Conservation (phyloP, 2,797 vertebrate species). For the Enteromius afrohamiltoni region DNA sequence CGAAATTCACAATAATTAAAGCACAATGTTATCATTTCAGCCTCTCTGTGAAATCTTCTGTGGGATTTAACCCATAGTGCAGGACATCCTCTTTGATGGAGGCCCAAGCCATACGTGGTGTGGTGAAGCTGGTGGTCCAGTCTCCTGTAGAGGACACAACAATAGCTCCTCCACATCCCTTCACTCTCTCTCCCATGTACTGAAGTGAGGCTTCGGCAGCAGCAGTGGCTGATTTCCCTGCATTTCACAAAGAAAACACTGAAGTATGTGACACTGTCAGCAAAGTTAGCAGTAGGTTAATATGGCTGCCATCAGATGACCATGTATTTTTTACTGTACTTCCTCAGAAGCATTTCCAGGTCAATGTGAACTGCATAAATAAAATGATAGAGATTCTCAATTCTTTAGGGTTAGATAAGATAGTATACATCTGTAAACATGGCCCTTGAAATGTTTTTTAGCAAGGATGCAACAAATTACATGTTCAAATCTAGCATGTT, state of each 20-base stretch:
- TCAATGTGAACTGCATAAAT: not conserved
- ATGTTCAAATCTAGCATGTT: not conserved
- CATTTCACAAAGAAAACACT: not conserved
- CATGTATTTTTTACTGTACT: slow-evolving; percentile 17
- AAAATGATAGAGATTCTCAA: not conserved
- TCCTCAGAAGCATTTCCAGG: not conserved
- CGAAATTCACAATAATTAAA: not conserved
- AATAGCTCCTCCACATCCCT: slow-evolving; percentile 74
- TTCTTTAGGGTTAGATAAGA: not conserved
- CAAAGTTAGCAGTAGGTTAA: slow-evolving; percentile 16
- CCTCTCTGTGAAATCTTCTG: slow-evolving; percentile 64
- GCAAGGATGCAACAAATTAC: not conserved
- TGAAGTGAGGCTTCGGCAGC: slow-evolving; percentile 69
- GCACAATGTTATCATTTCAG: slow-evolving; percentile 40
- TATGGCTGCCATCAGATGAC: slow-evolving; percentile 20
- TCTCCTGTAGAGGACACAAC: slow-evolving; percentile 72
- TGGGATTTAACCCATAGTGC: slow-evolving; percentile 73
- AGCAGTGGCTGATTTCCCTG: slow-evolving; percentile 69
- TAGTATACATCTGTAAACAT: not conserved
- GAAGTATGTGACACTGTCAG: slow-evolving; percentile 6
- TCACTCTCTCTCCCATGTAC: slow-evolving; percentile 76
- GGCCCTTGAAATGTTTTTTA: not conserved
- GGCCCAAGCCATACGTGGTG: slow-evolving; percentile 76
- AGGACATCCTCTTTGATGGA: slow-evolving; percentile 66
- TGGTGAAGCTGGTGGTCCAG: slow-evolving; percentile 76